Percentiles rank a stretch among this genome's conserved stretches.
Conservation (phyloP, 2,888 invertebrate species). For the Tetragnatha montana region DNA sequence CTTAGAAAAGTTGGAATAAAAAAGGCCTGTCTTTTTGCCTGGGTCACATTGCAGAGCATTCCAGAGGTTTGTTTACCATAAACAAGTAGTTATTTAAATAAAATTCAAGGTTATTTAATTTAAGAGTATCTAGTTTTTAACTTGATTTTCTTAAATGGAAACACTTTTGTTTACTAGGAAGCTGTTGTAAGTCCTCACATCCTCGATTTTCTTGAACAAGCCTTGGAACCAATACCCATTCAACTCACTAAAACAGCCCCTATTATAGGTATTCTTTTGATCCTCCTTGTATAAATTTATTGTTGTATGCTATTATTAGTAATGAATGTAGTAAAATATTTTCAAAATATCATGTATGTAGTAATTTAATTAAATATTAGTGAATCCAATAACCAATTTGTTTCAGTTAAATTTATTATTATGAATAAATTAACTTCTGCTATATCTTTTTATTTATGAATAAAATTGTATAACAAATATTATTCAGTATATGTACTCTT, state of each 20-base stretch:
- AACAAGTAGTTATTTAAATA: neutral
- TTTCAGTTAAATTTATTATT: no score
- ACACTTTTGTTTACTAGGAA: constrained; percentile 79
- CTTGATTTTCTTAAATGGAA: neutral
- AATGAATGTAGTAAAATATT: neutral
- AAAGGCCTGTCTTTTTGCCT: constrained; percentile 92
- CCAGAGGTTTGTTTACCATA: constrained; percentile 81
- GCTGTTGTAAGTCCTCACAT: constrained; percentile 98
- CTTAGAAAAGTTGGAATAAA: constrained; percentile 80
- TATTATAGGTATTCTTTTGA: constrained; percentile 68
- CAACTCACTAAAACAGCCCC: constrained; percentile 72
- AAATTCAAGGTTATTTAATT: neutral
- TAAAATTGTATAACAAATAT: no score
- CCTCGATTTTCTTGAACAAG: constrained; percentile 96
- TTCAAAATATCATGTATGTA: no score
- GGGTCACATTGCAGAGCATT: constrained; percentile 97
- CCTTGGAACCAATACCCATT: constrained; percentile 93
- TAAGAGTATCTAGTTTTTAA: neutral
- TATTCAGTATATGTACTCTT: no score
- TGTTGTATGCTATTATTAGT: neutral
- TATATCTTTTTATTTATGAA: no score
- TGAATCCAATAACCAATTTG: no score
- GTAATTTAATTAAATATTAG: no score
- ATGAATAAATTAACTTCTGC: no score
- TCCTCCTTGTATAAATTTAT: neutral